Percentiles rank a stretch among this genome's conserved stretches.
Evolutionary conservation across 2,888 invertebrate genomes (phyloP).

Genomic region (Cryptosula pallasiana): DNA sequence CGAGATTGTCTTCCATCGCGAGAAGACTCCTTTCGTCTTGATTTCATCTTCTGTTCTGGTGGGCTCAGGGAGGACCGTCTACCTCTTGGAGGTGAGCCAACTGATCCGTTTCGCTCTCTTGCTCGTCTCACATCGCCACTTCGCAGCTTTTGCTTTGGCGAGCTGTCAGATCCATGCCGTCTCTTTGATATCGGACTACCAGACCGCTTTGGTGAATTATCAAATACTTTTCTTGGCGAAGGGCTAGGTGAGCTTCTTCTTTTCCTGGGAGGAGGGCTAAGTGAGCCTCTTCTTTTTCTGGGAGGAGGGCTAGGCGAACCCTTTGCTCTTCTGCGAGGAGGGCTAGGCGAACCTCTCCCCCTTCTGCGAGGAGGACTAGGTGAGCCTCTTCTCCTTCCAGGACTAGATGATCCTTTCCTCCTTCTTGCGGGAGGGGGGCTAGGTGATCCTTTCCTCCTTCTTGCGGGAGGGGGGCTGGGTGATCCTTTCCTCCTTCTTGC

Average conservation of each 20-base stretch:
- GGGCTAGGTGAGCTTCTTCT: neutral
- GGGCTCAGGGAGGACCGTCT: neutral
- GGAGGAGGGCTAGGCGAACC: neutral
- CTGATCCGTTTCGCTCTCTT: neutral
- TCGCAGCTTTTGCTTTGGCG: neutral
- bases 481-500: neutral
- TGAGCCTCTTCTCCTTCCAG: neutral
- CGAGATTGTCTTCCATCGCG: neutral
- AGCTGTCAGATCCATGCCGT: neutral
- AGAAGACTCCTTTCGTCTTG: neutral
- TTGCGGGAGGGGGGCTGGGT: neutral
- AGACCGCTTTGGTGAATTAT: neutral
- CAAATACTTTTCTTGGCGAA: neutral
- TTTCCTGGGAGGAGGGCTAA: neutral
- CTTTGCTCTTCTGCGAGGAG: neutral
- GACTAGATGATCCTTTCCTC: neutral
- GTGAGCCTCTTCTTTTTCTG: neutral
- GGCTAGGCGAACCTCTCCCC: neutral
- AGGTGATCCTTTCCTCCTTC: neutral
- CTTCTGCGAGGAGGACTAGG: neutral
- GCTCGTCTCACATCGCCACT: neutral
- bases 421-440: neutral
- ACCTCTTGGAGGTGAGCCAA: neutral
- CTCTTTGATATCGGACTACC: neutral
- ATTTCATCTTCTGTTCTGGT: no score